A percentile compares a stretch with the other conserved stretches of the same genome.
Conservation (phyloP, 2,888 invertebrate species). For the Apantesis nais region DNA sequence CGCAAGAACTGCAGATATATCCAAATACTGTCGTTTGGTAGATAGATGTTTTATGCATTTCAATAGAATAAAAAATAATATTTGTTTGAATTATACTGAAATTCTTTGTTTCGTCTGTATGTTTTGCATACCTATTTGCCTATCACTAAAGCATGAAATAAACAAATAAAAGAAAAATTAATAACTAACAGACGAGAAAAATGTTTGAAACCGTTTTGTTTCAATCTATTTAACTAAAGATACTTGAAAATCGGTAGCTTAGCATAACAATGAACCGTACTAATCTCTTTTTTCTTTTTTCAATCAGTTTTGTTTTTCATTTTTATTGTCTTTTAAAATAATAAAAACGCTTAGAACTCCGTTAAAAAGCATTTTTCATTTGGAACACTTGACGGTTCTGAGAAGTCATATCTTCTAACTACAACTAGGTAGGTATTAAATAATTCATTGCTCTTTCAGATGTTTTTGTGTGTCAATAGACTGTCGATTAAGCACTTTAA, state of each 20-base stretch:
- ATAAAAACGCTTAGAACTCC: constrained; percentile 1
- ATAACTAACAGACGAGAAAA: too few species aligned
- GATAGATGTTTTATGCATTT: background rate
- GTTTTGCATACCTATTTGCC: too few species aligned
- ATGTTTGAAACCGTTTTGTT: too few species aligned
- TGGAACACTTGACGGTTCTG: constrained; percentile 11
- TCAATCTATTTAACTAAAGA: too few species aligned
- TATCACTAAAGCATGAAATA: too few species aligned
- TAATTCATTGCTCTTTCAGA: constrained; percentile 11
- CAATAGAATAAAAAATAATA: background rate
- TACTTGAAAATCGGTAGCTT: background rate
- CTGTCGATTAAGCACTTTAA: constrained; percentile 13
- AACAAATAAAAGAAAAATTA: too few species aligned
- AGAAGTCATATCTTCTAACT: constrained; percentile 11
- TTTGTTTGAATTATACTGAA: too few species aligned
- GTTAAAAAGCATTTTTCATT: background rate
- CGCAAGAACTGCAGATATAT: background rate
- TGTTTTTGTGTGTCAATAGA: constrained; percentile 24
- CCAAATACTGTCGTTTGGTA: background rate
- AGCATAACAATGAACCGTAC: background rate
- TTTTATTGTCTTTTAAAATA: background rate
- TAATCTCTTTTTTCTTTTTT: background rate
- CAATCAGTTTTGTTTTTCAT: background rate
- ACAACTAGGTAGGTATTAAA: constrained; percentile 2
- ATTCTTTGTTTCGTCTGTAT: too few species aligned